Base-by-base conservation (phyloP, 2,113 vertebrate genomes). In the Mormyrus lacerda region DNA sequence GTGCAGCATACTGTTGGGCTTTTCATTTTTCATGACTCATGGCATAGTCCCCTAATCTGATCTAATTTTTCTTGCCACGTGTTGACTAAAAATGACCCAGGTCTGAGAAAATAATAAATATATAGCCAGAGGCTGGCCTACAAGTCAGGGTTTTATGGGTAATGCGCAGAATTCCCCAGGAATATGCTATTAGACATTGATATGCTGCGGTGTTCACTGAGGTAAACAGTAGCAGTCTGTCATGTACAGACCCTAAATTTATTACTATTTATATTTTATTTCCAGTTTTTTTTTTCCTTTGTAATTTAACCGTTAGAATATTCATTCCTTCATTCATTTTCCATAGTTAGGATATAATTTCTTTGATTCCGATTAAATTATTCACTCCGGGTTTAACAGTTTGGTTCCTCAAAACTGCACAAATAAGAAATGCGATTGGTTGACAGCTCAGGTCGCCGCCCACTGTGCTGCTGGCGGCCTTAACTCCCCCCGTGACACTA, bases 81-180 rank as follows among this genome's bases (percentile, higher is more conserved):
- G 24, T 50, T 85, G 45, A 50, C 83, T 85, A 31, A 50, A 48
- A 50, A 85, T 50, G 11, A n/a, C 45, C 39, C 44, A 24, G 15
- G 82, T 45, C 39, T 84, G 45, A 84, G 82, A 84, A 84, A 84
- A 84, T 84, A 84, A 21, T 83, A 44, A 65, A 65, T 69, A 31
- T 1, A 27, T 27, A 69, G 21, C 42, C 24, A 39, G 19, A 84
- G 44, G 82, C 44, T 9, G 19, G 8, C 19, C 19, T 24, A 44
- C 45, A 10, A 21, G n/a, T 47, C 82, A 47, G 45, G 24, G 9
- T 2, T 84, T 24, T 11, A n/a, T 10, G 42, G 39, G 42, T 35
- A 47, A 24, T 44, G 8, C 21, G 2, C 39, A 84, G 39, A 47
- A 84, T 47, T 84, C 82, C 3, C 45, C 6, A 11, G 82, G 45